A percentile compares a stretch with the other conserved stretches of the same genome.
Conservation (phyloP, 2,888 invertebrate species). For the Polydrusus cervinus region DNA sequence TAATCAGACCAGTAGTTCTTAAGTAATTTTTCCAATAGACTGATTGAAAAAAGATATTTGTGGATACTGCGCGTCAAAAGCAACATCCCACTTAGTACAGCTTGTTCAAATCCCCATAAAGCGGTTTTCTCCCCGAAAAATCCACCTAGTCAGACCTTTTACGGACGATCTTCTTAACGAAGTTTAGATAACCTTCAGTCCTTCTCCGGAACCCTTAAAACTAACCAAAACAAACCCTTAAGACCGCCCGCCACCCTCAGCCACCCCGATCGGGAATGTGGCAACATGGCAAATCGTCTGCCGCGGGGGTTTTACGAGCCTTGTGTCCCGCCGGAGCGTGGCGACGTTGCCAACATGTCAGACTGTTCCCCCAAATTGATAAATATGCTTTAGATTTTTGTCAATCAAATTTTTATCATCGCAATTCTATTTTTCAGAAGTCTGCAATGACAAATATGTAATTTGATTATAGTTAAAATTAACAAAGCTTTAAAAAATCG, state of each 20-base stretch:
- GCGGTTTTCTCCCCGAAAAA: too few species aligned
- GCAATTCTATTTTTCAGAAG: too few species aligned
- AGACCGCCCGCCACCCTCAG: slow-evolving; percentile 21
- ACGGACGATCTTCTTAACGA: background rate
- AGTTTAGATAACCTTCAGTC: slow-evolving; percentile 14
- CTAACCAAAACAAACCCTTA: slow-evolving; percentile 48
- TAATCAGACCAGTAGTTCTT: too few species aligned
- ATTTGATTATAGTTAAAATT: too few species aligned
- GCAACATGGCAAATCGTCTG: slow-evolving; percentile 28
- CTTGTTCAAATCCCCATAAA: too few species aligned
- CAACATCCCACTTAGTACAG: too few species aligned
- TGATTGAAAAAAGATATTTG: too few species aligned
- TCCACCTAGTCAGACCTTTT: background rate
- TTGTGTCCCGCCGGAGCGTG: slow-evolving; percentile 24
- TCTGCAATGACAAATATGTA: too few species aligned
- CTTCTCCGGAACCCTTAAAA: slow-evolving; percentile 26
- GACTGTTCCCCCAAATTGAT: background rate
- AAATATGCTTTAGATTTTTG: background rate
- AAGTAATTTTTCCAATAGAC: too few species aligned
- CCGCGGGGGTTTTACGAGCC: slow-evolving; percentile 23
- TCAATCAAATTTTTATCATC: too few species aligned
- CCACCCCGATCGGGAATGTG: slow-evolving; percentile 22
- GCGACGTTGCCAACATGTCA: slow-evolving; percentile 12
- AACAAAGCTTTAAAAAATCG: too few species aligned
- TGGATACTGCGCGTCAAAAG: too few species aligned